A percentile compares a stretch with the other conserved stretches of the same genome.
Conservation (phyloP, 1,140 invertebrate species). For the Semibalanus balanoides region DNA sequence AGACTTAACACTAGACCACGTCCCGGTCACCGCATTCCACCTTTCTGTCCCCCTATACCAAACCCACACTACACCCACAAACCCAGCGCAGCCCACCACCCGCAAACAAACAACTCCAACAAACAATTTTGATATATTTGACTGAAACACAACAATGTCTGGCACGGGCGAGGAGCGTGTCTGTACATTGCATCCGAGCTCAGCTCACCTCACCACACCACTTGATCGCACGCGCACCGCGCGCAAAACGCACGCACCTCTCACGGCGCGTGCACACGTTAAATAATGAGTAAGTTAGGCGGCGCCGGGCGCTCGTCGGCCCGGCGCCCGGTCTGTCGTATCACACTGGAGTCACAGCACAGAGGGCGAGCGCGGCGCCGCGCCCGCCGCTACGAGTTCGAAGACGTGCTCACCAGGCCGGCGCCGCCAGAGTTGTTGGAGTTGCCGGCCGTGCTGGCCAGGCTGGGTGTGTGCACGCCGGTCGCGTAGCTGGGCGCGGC, state of each 20-base stretch:
- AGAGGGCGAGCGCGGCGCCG: neutral
- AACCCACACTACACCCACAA: no score
- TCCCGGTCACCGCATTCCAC: no score
- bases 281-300: neutral
- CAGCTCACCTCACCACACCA: no score
- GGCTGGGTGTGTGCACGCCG: neutral
- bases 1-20: no score
- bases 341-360: neutral
- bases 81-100: no score
- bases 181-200: neutral
- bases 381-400: neutral
- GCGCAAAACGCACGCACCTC: no score
- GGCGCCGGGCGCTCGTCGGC: no score
- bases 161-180: no score
- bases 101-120: neutral
- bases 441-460: neutral
- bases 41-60: no score
- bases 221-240: no score
- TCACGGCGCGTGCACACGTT: neutral
- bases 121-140: conserved; percentile 3
- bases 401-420: neutral
- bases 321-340: neutral
- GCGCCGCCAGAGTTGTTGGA: conserved; percentile 1
- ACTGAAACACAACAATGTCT: neutral
- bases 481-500: neutral